Evolutionary conservation across 2,113 vertebrate genomes (phyloP).

Genomic region (Chascanopsetta lugubris): DNA sequence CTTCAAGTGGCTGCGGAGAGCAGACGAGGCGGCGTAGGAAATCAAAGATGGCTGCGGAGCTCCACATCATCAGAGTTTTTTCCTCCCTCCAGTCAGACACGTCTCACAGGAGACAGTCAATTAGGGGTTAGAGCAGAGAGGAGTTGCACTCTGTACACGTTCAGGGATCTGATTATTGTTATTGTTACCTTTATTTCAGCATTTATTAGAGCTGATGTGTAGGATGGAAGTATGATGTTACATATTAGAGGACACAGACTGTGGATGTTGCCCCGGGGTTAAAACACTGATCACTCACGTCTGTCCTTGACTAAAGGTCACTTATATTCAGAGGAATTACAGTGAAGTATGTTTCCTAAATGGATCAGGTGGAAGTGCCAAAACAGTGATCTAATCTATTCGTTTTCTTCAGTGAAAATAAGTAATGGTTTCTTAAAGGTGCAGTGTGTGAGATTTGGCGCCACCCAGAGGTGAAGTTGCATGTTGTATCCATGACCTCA

Average conservation of each 20-base stretch:
- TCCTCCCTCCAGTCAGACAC: conserved; percentile 5
- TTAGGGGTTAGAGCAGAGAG: not conserved
- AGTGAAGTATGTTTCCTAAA: not conserved
- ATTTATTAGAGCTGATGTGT: not conserved
- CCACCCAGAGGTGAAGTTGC: too few relatives aligned
- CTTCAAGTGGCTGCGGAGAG: conserved; percentile 43
- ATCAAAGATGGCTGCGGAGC: conserved; percentile 71
- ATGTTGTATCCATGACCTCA: too few relatives aligned
- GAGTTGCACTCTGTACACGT: not conserved
- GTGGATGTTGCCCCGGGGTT: not conserved
- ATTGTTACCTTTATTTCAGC: not conserved
- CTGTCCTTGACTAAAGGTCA: not conserved
- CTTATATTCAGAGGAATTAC: not conserved
- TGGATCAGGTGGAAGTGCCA: not conserved
- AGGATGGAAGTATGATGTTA: too few relatives aligned
- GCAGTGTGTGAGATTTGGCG: too few relatives aligned
- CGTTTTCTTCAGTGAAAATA: too few relatives aligned
- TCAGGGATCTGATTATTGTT: not conserved
- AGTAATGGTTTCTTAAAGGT: too few relatives aligned
- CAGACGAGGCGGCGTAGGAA: conserved; percentile 53
- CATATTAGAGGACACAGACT: too few relatives aligned
- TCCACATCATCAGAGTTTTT: conserved; percentile 73
- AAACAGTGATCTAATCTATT: too few relatives aligned
- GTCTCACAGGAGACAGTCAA: conserved; percentile 26
- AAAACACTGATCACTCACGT: not conserved